These are phyloP conservation scores for Thymelicus lineola DNA, from an alignment of 2,888 invertebrate species.

Conservation along the genomic window DNA sequence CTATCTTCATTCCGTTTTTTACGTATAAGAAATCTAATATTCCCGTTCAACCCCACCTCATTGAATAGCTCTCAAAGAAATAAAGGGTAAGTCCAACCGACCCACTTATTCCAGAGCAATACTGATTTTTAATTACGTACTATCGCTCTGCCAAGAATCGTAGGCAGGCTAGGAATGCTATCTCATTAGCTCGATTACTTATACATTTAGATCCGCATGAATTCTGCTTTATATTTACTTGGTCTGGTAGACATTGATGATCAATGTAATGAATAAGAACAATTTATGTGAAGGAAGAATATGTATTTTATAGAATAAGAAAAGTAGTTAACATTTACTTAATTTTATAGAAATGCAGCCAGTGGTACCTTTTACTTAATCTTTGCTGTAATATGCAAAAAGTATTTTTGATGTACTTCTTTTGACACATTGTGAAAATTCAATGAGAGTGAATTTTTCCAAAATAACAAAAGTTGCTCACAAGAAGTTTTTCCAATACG, in stretches of 20 bases:
- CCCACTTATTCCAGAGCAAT: conserved; percentile 16
- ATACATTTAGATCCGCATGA: not conserved
- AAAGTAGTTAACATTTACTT: too few species aligned
- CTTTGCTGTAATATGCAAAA: too few species aligned
- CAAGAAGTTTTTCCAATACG: too few species aligned
- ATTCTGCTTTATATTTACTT: not conserved
- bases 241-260: not conserved
- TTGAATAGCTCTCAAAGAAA: conserved; percentile 8
- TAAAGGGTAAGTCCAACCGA: not conserved
- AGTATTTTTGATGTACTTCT: too few species aligned
- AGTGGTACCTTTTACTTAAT: too few species aligned
- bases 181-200: conserved; percentile 19
- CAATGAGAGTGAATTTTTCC: too few species aligned
- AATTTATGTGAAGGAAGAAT: too few species aligned
- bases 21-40: conserved; percentile 5
- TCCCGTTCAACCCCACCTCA: not conserved
- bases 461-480: too few species aligned
- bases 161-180: conserved; percentile 11
- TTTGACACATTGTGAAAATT: too few species aligned
- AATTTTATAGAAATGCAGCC: too few species aligned
- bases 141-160: conserved; percentile 4
- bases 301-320: too few species aligned
- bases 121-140: conserved; percentile 26
- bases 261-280: too few species aligned
- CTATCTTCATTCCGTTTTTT: not conserved